Evolutionary conservation across 2,888 invertebrate species (phyloP).

Genomic region (Globia sparganii): DNA sequence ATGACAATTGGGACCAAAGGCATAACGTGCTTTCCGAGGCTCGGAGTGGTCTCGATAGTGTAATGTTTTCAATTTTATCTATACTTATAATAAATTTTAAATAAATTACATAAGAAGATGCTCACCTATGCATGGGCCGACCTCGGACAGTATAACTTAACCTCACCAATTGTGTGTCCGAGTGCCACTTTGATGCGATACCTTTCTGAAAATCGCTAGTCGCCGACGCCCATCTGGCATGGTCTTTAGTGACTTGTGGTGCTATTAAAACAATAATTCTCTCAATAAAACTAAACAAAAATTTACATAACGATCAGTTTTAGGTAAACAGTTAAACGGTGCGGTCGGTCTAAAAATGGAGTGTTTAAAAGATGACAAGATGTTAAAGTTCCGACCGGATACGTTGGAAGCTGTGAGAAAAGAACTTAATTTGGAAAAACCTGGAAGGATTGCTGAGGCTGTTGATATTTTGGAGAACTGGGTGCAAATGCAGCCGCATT

Average conservation of each 20-base stretch:
- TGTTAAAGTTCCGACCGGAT: constrained; percentile 66
- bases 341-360: constrained; percentile 62
- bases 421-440: constrained; percentile 68
- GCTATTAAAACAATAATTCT: not conserved
- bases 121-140: not conserved
- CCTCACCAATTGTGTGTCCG: too few species aligned
- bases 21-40: not conserved
- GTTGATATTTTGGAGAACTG: constrained; percentile 75
- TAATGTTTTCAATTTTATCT: not conserved
- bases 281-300: constrained; percentile 35
- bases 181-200: not conserved
- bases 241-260: not conserved
- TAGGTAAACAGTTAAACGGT: constrained; percentile 5
- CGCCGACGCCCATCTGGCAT: not conserved
- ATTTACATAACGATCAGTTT: constrained; percentile 17
- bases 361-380: constrained; percentile 48
- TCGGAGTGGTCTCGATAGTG: not conserved
- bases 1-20: not conserved
- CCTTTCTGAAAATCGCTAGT: not conserved
- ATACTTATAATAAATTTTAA: too few species aligned
- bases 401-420: constrained; percentile 71
- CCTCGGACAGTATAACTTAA: not conserved
- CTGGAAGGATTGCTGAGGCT: constrained; percentile 71
- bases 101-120: not conserved
- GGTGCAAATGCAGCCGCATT: constrained; percentile 76